These are phyloP conservation scores for Harpalus rubripes DNA, from an alignment of 2,888 invertebrate genomes.

Conservation along the genomic window DNA sequence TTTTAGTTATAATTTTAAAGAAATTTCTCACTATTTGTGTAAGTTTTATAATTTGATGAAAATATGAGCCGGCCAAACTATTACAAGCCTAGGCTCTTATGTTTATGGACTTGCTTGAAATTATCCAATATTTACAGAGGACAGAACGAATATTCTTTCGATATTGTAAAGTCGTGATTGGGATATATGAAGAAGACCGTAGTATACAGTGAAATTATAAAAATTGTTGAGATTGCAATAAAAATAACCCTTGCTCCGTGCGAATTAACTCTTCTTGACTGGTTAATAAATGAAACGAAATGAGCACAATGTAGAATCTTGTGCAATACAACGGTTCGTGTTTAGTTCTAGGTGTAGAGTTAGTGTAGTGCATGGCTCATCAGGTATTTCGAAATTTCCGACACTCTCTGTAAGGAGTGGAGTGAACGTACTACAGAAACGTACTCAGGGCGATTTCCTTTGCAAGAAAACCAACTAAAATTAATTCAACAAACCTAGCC, in stretches of 20 bases:
- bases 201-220: background rate
- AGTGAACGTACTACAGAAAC: background rate
- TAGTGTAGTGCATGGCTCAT: conserved; percentile 30
- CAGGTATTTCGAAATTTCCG: conserved; percentile 51
- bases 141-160: no score
- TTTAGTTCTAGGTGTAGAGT: conserved; percentile 37
- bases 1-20: no score
- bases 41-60: no score
- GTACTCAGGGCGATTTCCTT: background rate
- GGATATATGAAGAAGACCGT: no score
- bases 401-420: conserved; percentile 37
- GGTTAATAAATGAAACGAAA: conserved; percentile 49
- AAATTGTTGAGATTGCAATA: background rate
- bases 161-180: no score
- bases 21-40: no score
- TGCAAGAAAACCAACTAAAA: no score
- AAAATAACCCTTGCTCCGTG: background rate
- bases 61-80: no score
- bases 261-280: conserved; percentile 14
- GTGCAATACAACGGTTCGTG: conserved; percentile 31
- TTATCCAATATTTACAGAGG: no score
- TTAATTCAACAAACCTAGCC: no score
- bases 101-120: no score
- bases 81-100: no score
- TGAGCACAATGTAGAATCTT: conserved; percentile 29